Evolutionary conservation across 2,113 vertebrate genomes (phyloP).

Genomic region (Cathartes aura): DNA sequence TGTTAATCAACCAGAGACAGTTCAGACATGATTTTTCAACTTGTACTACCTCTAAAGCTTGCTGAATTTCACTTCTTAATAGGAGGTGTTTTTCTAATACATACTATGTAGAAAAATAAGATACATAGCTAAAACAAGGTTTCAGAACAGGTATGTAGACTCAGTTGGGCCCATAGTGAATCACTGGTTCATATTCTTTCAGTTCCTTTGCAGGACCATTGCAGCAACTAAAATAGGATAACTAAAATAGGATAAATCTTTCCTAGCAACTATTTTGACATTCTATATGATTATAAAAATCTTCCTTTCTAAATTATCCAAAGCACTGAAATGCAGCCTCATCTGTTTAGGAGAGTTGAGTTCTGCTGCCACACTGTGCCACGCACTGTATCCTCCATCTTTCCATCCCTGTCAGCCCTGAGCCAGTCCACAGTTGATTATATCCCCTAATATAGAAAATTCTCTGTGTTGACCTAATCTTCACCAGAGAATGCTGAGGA

Average conservation of each 20-base stretch:
- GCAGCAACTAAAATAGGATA: neutral
- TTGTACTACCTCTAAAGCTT: neutral
- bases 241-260: neutral
- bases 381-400: neutral
- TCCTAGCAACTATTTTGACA: neutral
- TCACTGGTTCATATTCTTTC: neutral
- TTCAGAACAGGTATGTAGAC: neutral
- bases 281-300: neutral
- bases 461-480: neutral
- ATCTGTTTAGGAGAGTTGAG: neutral
- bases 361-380: neutral
- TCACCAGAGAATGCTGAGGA: neutral
- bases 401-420: neutral
- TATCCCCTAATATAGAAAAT: neutral
- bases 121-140: neutral
- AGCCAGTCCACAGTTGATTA: neutral
- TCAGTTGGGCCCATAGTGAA: neutral
- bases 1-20: neutral
- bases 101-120: neutral
- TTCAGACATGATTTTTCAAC: neutral
- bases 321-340: neutral
- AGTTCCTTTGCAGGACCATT: neutral
- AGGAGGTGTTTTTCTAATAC: neutral
- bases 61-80: neutral
- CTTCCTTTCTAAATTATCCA: neutral